Evolutionary conservation across 2,797 vertebrate genomes (phyloP), one percentile per base, ranked within the genome.

Genomic region (Sebastes glaucus): DNA sequence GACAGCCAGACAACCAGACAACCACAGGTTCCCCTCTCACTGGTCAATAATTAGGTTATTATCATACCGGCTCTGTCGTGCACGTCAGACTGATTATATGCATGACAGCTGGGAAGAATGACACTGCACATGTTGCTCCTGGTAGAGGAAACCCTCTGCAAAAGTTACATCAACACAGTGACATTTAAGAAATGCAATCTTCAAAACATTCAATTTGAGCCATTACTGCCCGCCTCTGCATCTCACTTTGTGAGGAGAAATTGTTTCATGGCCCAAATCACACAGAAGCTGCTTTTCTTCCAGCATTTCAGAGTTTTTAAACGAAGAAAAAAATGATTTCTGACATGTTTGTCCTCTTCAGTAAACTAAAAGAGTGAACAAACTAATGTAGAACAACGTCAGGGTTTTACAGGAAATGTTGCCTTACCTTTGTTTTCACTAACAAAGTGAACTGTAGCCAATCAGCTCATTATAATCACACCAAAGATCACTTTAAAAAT

Each of bases 41-140:
- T n/a, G 77, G 83, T 85, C 86, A 84, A 66, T 82, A 80, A 72
- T 63, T 74, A 42, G 67, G 56, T 83, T 79, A 74, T 86, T 83
- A 81, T 82, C 61, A 74, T 62, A 49, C 74, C 18, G 62, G 35
- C 38, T 76, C 53, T 4, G 14, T 60, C 69, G 49, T 32, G 23
- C 18, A 27, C 2, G 42, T 56, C 69, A 69, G 22, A 30, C 38
- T 46, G 57, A 82, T 80, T 63, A 64, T 30, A 27, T 52, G 27
- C 62, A 61, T 28, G 69, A 74, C 55, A 70, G 66, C 23, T 10
- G n/a, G 16, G 25, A 60, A 30, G 16, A 84, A 77, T 63, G 23
- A 63, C 27, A 33, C 20, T n/a, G 18, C 46, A 25, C 14, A 57
- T 63, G 23, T 59, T 20, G 42, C 38, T 62, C 16, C 8, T 7